Conservation (phyloP, 2,797 vertebrate genomes). For the Cheirogaleus major region DNA sequence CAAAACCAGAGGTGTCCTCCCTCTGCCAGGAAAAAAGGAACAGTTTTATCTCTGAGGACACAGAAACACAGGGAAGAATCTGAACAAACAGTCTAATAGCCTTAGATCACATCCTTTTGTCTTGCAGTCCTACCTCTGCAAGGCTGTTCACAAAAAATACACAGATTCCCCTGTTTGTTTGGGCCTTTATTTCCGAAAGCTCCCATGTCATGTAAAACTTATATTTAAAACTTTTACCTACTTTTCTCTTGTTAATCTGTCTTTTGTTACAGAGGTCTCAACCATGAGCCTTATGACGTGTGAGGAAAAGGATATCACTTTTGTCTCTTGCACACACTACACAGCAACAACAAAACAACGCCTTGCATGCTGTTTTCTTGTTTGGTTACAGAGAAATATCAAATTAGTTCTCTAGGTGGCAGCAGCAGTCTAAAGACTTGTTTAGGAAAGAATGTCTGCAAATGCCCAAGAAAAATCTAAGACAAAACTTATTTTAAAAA, state of each 20-base stretch:
- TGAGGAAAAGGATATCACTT: not conserved
- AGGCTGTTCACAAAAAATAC: not conserved
- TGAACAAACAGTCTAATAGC: not conserved
- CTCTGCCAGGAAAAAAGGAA: not conserved
- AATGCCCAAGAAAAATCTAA: conserved; percentile 1
- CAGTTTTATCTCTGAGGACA: not conserved
- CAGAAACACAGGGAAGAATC: not conserved
- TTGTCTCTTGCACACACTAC: not conserved
- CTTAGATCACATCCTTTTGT: not conserved
- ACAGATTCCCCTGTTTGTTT: not conserved
- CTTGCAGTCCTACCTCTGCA: not conserved
- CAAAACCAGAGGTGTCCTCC: not conserved
- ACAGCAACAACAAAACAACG: not conserved
- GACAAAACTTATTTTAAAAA: conserved; percentile 41
- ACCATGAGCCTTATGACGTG: not conserved
- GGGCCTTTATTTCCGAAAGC: not conserved
- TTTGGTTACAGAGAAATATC: conserved; percentile 50
- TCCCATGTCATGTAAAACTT: not conserved
- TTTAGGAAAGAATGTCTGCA: not conserved
- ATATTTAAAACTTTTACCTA: not conserved
- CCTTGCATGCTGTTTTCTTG: not conserved
- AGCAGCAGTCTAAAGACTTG: conserved; percentile 79
- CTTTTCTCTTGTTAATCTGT: not conserved
- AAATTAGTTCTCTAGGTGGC: conserved; percentile 80
- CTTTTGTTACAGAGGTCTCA: not conserved